phyloP scores from a whole-genome alignment of 2,888 invertebrate species.

The Biston stratarius region DNA sequence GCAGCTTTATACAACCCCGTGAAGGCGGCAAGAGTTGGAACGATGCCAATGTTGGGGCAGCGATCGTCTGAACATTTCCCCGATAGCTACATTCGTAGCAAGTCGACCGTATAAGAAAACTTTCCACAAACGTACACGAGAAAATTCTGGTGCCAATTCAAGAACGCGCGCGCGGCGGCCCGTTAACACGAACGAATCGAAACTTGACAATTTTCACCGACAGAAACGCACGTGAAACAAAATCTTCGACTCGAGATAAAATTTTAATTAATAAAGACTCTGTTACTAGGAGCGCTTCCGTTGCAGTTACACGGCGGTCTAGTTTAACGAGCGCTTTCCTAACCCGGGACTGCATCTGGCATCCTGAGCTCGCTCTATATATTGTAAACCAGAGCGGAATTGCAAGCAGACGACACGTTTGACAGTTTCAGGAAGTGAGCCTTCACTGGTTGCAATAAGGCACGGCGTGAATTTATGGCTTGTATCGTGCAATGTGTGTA shows the following conservation, averaged over 20 bases:
- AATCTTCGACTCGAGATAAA: constrained; percentile 53
- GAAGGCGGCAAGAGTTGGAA: constrained; percentile 64
- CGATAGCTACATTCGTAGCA: constrained; percentile 70
- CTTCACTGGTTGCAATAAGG: constrained; percentile 59
- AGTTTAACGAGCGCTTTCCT: constrained; percentile 67
- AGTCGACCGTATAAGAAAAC: constrained; percentile 67
- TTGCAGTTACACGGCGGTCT: constrained; percentile 63
- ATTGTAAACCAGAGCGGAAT: constrained; percentile 55
- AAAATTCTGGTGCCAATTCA: constrained; percentile 53
- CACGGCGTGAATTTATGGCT: constrained; percentile 49
- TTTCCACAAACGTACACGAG: constrained; percentile 68
- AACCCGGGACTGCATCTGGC: constrained; percentile 61
- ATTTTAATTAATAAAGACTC: constrained; percentile 51
- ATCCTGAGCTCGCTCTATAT: constrained; percentile 56
- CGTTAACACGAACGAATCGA: constrained; percentile 70
- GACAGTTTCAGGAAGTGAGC: constrained; percentile 43
- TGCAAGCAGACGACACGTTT: constrained; percentile 43
- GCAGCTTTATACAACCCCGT: constrained; percentile 44
- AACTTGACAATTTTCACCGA: constrained; percentile 55
- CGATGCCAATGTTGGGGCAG: constrained; percentile 67
- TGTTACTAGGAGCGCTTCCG: constrained; percentile 60
- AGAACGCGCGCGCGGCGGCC: constrained; percentile 63
- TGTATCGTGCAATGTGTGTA: constrained; percentile 60
- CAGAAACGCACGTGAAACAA: constrained; percentile 55
- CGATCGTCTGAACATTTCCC: constrained; percentile 71